Conservation (phyloP, 53 echinoderm and acorn worm genomes). For the Holothuria scabra region DNA sequence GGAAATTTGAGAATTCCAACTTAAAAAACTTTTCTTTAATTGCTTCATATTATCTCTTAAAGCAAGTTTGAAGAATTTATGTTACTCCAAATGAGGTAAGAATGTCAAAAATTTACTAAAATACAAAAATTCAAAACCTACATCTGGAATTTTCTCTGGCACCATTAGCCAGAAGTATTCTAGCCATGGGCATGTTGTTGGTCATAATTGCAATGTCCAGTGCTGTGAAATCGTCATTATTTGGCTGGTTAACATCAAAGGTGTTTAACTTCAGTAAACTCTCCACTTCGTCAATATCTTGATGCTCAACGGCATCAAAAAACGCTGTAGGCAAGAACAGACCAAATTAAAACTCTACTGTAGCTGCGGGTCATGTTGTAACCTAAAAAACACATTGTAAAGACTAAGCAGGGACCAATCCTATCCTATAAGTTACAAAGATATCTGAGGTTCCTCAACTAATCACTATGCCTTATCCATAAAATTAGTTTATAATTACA, state of each 20-base stretch:
- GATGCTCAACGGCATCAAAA: slow-evolving; percentile 96
- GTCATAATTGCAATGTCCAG: slow-evolving; percentile 97
- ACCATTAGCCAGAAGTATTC: slow-evolving; percentile 77
- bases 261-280: slow-evolving; percentile 74
- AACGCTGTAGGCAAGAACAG: slow-evolving; percentile 56
- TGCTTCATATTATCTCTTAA: too few relatives aligned
- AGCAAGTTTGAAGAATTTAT: too few relatives aligned
- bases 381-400: too few relatives aligned
- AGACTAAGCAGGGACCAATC: too few relatives aligned
- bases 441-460: too few relatives aligned
- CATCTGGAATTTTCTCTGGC: slow-evolving; percentile 96
- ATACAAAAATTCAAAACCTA: slow-evolving; percentile 56
- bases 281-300: slow-evolving; percentile 81
- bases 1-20: too few relatives aligned
- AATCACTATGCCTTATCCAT: too few relatives aligned
- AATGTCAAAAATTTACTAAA: not conserved
- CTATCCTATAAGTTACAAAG: too few relatives aligned
- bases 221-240: slow-evolving; percentile 90
- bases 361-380: too few relatives aligned
- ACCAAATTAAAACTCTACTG: too few relatives aligned
- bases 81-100: not conserved
- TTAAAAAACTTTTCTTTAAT: too few relatives aligned
- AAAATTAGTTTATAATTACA: too few relatives aligned
- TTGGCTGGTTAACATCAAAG: slow-evolving; percentile 87
- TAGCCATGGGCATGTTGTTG: slow-evolving; percentile 96